These are phyloP conservation scores for Leucophenga varia DNA, from an alignment of 1,140 invertebrate genomes.

Conservation along the genomic window DNA sequence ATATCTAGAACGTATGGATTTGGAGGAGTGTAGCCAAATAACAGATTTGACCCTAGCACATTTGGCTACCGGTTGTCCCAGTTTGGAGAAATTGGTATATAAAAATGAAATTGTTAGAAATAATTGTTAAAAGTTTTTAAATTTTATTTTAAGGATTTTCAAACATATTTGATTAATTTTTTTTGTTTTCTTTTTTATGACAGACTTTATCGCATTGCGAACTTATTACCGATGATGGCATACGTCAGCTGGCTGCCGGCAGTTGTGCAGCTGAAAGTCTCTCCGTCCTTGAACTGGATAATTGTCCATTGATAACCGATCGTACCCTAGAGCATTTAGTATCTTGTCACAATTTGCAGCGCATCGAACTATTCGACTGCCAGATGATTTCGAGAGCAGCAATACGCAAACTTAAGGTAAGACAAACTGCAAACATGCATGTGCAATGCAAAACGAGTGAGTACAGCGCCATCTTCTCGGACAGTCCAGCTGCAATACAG, in stretches of 20 bases:
- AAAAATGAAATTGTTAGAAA: too few relatives aligned
- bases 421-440: conserved; percentile 5
- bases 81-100: conserved; percentile 90
- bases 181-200: conserved; percentile 24
- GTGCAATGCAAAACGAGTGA: too few relatives aligned
- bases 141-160: conserved; percentile 2
- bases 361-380: conserved; percentile 98
- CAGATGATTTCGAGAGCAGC: conserved; percentile 96
- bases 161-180: background rate
- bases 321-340: conserved; percentile 93
- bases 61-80: conserved; percentile 90
- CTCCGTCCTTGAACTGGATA: conserved; percentile 94
- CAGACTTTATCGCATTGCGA: conserved; percentile 98
- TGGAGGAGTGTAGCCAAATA: conserved; percentile 97
- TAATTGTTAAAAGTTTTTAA: too few relatives aligned
- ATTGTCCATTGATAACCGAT: conserved; percentile 98
- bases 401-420: conserved; percentile 91
- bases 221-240: conserved; percentile 96
- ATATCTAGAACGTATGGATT: conserved; percentile 94
- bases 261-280: conserved; percentile 89
- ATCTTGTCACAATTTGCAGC: conserved; percentile 90
- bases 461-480: too few relatives aligned
- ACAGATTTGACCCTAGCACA: conserved; percentile 92
- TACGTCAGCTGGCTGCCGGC: conserved; percentile 88
- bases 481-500: too few relatives aligned